Conservation (phyloP, 2,888 invertebrate species). For the Calameuta pallipes region DNA sequence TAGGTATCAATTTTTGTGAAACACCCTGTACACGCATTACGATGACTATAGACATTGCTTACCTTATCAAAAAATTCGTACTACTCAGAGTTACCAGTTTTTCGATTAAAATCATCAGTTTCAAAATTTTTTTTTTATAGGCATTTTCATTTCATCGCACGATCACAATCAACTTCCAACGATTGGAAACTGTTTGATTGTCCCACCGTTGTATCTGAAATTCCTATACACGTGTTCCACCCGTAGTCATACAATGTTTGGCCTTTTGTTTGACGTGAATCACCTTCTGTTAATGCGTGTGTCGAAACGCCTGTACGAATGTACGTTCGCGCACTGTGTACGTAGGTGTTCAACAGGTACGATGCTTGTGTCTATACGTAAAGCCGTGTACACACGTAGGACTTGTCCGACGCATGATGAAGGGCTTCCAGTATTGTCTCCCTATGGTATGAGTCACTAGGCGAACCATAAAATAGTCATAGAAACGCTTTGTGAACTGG, state of each 20-base stretch:
- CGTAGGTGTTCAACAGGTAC: slow-evolving; percentile 26
- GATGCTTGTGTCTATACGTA: slow-evolving; percentile 29
- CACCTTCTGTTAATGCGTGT: slow-evolving; percentile 42
- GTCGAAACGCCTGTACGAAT: slow-evolving; percentile 19
- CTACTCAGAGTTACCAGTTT: neutral
- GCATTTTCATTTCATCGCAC: neutral
- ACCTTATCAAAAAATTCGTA: neutral
- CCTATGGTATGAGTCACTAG: slow-evolving; percentile 55
- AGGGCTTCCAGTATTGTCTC: slow-evolving; percentile 59
- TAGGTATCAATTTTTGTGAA: too few relatives aligned
- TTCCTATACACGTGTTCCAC: slow-evolving; percentile 54
- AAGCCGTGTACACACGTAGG: slow-evolving; percentile 33
- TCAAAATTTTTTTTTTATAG: neutral
- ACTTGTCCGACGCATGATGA: slow-evolving; percentile 46
- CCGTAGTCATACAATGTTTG: slow-evolving; percentile 49
- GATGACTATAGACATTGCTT: neutral
- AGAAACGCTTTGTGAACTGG: slow-evolving; percentile 22
- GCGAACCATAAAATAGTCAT: slow-evolving; percentile 57
- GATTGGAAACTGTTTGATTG: neutral
- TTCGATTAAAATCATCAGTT: neutral
- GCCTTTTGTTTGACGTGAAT: slow-evolving; percentile 63
- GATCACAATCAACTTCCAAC: neutral
- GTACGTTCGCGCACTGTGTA: slow-evolving; percentile 14
- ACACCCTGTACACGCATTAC: neutral
- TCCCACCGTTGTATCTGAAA: slow-evolving; percentile 43